Evolutionary conservation across 2,113 vertebrate species (phyloP), one percentile per base, ranked within the genome.

Genomic region (Cyanoliseus patagonus): DNA sequence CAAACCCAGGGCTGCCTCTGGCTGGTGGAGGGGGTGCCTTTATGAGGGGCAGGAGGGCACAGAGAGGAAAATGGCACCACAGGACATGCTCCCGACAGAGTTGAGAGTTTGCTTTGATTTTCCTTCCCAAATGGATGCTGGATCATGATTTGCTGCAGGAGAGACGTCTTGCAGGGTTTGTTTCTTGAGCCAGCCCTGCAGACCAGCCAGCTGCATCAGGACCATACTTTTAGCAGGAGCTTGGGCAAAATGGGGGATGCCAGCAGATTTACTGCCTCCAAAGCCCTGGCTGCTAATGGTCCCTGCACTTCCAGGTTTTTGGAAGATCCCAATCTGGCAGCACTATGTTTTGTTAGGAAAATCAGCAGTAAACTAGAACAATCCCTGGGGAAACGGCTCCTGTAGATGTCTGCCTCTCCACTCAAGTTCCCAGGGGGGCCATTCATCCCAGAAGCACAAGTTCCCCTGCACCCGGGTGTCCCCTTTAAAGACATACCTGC

Each of bases 401-500:
- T 3, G 6, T 37, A 42, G 30, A 39, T 22, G 1, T 33, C 79
- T 91, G 66, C 61, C 47, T 91, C 75, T 57, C 59, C 20, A 3
- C 33, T 41, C 11, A 0, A 3, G 24, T 84, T 95, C 88, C 83
- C 74, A 62, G 83, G 47, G 63, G 68, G 49, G 41, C 37, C 28
- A 13, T 66, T 19, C 66, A 66, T 9, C n/a, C 53, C 55, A 52
- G 64, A 39, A 88, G 83, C 83, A 52, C 10, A 3, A 20, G 84
- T 70, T 91, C n/a, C 51, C 28, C 57, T 75, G 82, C 82, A 49
- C 28, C 30, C 10, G 1, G 27, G 70, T 87, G 89, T 95, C 95
- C 94, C 86, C 81, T 95, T 94, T 95, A 91, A 95, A 97, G 70
- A 25, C 77, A 72, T 89, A 90, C 52, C 88, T 93, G 88, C 92